phyloP scores from a whole-genome alignment of 1,140 invertebrate species.

The Trichogramma pretiosum region DNA sequence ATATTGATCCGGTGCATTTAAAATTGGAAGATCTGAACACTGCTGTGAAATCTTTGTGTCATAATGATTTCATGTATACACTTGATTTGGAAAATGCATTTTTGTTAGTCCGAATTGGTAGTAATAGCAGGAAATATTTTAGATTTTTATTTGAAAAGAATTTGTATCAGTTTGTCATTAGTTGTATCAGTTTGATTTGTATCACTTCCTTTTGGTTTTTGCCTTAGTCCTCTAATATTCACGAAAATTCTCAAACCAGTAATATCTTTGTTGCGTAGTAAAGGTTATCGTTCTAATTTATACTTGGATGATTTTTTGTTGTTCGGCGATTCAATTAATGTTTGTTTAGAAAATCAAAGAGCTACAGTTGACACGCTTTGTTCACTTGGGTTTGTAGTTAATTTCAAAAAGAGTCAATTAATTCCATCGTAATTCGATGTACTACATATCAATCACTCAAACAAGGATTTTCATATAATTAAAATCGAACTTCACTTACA shows the following conservation, averaged over 20 bases:
- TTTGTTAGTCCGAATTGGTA: neutral
- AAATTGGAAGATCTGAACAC: neutral
- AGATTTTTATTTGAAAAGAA: neutral
- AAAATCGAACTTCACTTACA: too few species aligned
- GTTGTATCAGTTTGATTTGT: too few species aligned
- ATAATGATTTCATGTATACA: neutral
- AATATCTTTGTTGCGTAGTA: neutral
- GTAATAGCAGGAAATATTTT: neutral
- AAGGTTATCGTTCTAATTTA: neutral
- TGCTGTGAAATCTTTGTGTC: neutral
- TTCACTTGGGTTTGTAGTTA: neutral
- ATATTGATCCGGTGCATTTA: neutral
- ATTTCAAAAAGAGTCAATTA: neutral
- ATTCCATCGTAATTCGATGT: too few species aligned
- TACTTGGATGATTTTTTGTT: neutral
- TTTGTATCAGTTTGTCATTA: neutral
- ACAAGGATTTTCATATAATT: too few species aligned
- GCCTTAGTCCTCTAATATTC: neutral
- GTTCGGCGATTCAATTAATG: neutral
- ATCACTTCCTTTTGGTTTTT: neutral
- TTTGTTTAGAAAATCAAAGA: neutral
- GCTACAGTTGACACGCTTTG: neutral
- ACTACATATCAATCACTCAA: too few species aligned
- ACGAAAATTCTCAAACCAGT: neutral
- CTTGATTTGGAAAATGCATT: neutral